Base-by-base conservation (phyloP, 2,113 vertebrate species). In the Tragelaphus imberbis region DNA sequence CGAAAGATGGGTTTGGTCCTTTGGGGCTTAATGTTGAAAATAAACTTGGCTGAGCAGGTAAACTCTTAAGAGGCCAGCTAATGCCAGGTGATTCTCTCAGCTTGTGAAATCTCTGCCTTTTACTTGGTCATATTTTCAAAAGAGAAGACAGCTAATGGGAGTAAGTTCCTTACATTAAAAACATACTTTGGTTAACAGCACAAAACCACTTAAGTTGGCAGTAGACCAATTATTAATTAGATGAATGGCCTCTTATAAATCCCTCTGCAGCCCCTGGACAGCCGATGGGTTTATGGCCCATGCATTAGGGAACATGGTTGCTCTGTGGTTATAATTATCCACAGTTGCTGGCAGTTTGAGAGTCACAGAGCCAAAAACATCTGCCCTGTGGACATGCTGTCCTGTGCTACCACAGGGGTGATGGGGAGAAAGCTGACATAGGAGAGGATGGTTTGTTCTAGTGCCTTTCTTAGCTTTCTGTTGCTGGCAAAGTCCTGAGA, bases 161-260 rank as follows among this genome's bases (percentile, higher is more conserved):
- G 97, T 90, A 96, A 98, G 97, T 98, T 97, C 98, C 97, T 98
- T 98, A 97, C 4, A 23, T 98, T 99, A 99, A 98, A 99, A 98
- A 98, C 98, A 99, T 97, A 97, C 98, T 99, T 98, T 93, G 98
- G 98, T 98, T 99, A 99, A 99, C 98, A 97, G 98, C 98, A 95
- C 97, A 53, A 96, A 98, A 98, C 98, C 98, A 99, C 98, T 99
- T 99, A 99, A 97, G 98, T 98, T 98, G 98, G 99, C 98, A 98
- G 98, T 95, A 94, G 97, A 98, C 98, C 98, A 98, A 97, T 98
- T 99, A 99, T 99, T 99, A 99, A 98, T 99, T 94, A 99, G 98
- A 98, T 97, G 98, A 98, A 99, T 98, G 98, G 98, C 98, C 98
- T 98, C 98, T 98, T 97, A 96, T 97, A 98, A 98, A 99, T 98